Evolutionary conservation across 2,113 vertebrate genomes (phyloP).

Genomic region (Bambusicola thoracicus): DNA sequence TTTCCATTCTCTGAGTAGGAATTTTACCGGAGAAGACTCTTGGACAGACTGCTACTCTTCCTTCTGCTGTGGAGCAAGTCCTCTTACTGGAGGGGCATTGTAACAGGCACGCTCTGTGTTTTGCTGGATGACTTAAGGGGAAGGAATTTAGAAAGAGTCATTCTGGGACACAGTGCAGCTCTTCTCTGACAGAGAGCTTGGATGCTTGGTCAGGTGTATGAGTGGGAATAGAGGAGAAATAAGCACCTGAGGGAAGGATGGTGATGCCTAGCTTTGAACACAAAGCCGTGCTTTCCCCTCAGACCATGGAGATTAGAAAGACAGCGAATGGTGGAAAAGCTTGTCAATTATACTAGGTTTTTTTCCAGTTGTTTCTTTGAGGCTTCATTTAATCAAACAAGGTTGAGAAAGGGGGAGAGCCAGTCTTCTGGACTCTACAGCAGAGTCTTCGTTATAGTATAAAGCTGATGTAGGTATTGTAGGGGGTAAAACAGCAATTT

Average conservation of each 20-base stretch:
- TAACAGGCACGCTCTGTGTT: slow-evolving; percentile 20
- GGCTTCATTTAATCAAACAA: background rate
- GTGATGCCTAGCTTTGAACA: background rate
- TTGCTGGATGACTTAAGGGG: background rate
- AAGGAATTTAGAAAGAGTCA: slow-evolving; percentile 12
- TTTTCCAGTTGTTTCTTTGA: background rate
- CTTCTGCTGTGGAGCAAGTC: too few relatives aligned
- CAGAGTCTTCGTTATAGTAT: background rate
- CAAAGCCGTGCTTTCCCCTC: background rate
- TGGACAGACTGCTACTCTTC: too few relatives aligned
- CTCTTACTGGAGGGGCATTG: background rate
- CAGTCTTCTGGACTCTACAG: background rate
- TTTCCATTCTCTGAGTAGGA: slow-evolving; percentile 42
- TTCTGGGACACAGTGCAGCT: background rate
- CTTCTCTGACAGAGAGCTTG: background rate
- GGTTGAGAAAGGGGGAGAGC: background rate
- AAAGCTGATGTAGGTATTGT: background rate
- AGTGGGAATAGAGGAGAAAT: background rate
- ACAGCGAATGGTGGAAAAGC: background rate
- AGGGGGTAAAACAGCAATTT: too few relatives aligned
- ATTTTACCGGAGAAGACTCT: slow-evolving; percentile 6
- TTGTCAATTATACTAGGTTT: background rate
- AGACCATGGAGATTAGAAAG: background rate
- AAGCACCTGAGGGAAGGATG: background rate
- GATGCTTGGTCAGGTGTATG: too few relatives aligned